These are phyloP conservation scores for Pachyramphus minor DNA, from an alignment of 2,113 vertebrate genomes.

Conservation along the genomic window DNA sequence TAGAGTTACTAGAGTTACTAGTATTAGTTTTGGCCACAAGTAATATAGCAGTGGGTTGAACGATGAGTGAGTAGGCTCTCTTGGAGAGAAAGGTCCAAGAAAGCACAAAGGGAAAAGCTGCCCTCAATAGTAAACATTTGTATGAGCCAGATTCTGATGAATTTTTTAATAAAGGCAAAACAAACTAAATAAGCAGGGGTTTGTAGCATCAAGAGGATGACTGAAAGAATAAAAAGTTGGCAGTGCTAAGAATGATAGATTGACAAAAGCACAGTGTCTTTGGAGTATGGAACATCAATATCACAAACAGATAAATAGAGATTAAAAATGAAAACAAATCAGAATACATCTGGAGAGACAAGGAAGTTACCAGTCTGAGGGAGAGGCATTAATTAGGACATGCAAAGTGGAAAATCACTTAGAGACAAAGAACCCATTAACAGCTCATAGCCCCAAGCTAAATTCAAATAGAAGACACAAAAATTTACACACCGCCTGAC, in stretches of 20 bases:
- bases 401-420: constrained; percentile 35
- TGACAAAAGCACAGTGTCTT: not conserved
- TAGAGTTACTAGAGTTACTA: no score
- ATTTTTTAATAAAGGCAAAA: not conserved
- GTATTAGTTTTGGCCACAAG: not conserved
- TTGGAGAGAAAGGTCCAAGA: no score
- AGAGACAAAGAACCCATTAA: constrained; percentile 44
- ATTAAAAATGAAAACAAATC: constrained; percentile 28
- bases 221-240: not conserved
- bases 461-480: not conserved
- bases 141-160: not conserved
- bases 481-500: not conserved
- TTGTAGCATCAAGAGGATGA: not conserved
- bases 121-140: not conserved
- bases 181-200: not conserved
- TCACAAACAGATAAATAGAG: not conserved
- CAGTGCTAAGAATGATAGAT: not conserved
- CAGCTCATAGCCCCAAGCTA: not conserved
- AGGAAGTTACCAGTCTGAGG: not conserved
- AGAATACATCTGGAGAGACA: not conserved
- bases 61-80: not conserved
- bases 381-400: constrained; percentile 44
- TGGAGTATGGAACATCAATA: not conserved
- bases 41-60: not conserved
- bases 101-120: not conserved